Percentiles rank a stretch among this genome's conserved stretches.
Conservation (phyloP, 2,113 vertebrate genomes). For the Nyctereutes procyonoides region DNA sequence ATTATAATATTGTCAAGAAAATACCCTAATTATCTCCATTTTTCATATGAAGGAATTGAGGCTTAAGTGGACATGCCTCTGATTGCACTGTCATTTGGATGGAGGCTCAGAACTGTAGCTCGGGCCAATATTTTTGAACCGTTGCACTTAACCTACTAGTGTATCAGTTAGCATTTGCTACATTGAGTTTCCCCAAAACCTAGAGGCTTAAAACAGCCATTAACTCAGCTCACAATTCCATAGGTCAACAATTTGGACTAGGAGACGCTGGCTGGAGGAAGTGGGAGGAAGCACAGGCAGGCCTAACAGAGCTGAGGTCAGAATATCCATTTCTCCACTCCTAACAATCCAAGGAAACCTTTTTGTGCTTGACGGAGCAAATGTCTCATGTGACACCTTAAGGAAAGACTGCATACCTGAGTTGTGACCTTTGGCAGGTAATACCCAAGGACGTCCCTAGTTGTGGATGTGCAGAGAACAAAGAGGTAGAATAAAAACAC, state of each 20-base stretch:
- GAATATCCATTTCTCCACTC: neutral
- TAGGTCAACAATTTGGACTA: too few species aligned
- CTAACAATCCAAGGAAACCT: neutral
- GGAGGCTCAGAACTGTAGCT: neutral
- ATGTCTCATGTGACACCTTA: neutral
- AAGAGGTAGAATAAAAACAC: neutral
- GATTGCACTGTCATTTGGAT: neutral
- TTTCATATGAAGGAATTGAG: neutral
- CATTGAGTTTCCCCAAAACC: accelerated
- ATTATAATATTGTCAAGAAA: neutral
- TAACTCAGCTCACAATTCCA: neutral
- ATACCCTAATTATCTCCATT: neutral
- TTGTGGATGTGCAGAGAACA: neutral
- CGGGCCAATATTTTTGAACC: neutral
- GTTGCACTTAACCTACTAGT: neutral
- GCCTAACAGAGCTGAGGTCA: neutral
- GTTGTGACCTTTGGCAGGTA: neutral
- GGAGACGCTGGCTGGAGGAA: neutral
- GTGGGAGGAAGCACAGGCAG: neutral
- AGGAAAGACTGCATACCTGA: neutral
- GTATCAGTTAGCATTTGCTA: neutral
- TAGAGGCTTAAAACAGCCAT: neutral
- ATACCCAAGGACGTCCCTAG: neutral
- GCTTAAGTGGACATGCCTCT: neutral
- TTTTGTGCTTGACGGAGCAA: neutral